Conservation (phyloP, 2,113 vertebrate genomes). For the Arvicanthis niloticus region DNA sequence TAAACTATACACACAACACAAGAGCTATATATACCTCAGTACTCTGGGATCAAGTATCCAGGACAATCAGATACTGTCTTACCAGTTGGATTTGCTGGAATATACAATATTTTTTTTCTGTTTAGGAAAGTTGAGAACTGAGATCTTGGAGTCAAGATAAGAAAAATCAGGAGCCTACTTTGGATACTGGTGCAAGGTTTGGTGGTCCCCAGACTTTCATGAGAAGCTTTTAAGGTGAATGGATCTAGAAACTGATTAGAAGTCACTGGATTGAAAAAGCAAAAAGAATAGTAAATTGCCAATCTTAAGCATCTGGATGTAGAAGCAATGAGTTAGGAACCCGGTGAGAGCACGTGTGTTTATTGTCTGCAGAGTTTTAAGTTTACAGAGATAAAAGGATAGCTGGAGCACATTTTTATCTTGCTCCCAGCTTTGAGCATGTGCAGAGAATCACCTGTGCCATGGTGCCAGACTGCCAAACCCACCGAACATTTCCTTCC, state of each 20-base stretch:
- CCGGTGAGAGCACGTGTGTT: not conserved
- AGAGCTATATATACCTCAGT: not conserved
- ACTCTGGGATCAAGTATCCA: not conserved
- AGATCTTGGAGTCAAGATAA: not conserved
- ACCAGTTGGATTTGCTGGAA: not conserved
- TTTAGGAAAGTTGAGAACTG: not conserved
- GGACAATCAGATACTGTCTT: not conserved
- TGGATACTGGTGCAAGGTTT: not conserved
- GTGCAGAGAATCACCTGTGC: not conserved
- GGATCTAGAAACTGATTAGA: not conserved
- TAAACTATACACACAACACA: not conserved
- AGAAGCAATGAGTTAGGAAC: slow-evolving; percentile 6
- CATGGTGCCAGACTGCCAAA: not conserved
- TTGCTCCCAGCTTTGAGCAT: not conserved
- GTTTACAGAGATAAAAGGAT: not conserved
- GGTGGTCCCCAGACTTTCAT: not conserved
- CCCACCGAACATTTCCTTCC: not conserved
- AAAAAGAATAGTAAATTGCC: not conserved
- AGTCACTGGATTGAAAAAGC: not conserved
- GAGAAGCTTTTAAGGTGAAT: not conserved
- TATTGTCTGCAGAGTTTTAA: not conserved
- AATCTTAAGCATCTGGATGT: not conserved
- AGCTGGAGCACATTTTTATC: not conserved
- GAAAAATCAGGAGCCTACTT: not conserved
- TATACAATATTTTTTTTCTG: not conserved